A percentile compares a stretch with the other conserved stretches of the same genome.
phyloP scores from a whole-genome alignment of 1,140 invertebrate genomes.

The Drosophila guanche region DNA sequence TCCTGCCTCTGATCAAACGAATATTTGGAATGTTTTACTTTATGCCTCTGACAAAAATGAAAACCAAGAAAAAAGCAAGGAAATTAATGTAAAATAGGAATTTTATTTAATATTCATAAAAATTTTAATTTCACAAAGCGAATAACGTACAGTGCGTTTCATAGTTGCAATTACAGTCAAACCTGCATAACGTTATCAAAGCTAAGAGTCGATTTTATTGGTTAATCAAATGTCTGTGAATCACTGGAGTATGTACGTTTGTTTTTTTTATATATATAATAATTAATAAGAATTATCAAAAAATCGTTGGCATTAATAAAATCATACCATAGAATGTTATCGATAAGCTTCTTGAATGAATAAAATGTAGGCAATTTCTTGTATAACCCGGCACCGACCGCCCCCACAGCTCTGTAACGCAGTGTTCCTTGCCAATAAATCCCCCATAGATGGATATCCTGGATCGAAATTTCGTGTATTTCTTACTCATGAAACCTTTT shows the following conservation, averaged over 20 bases:
- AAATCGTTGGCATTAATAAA: too few relatives aligned
- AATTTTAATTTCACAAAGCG: constrained; percentile 21
- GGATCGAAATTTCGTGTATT: constrained; percentile 18
- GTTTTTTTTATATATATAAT: too few relatives aligned
- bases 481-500: constrained; percentile 53
- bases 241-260: too few relatives aligned
- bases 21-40: constrained; percentile 40
- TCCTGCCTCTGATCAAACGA: constrained; percentile 24
- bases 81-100: constrained; percentile 26
- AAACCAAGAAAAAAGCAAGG: too few relatives aligned
- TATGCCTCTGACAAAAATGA: background rate
- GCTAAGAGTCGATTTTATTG: too few relatives aligned
- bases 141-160: constrained; percentile 11
- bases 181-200: too few relatives aligned
- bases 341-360: too few relatives aligned
- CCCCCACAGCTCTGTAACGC: constrained; percentile 2
- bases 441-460: background rate
- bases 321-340: too few relatives aligned
- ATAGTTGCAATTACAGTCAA: background rate
- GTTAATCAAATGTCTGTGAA: too few relatives aligned
- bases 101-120: constrained; percentile 32
- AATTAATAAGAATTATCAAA: too few relatives aligned
- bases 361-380: too few relatives aligned
- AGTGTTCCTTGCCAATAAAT: background rate
- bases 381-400: too few relatives aligned